Conservation (phyloP, 2,113 vertebrate genomes). For the Hiodon alosoides region DNA sequence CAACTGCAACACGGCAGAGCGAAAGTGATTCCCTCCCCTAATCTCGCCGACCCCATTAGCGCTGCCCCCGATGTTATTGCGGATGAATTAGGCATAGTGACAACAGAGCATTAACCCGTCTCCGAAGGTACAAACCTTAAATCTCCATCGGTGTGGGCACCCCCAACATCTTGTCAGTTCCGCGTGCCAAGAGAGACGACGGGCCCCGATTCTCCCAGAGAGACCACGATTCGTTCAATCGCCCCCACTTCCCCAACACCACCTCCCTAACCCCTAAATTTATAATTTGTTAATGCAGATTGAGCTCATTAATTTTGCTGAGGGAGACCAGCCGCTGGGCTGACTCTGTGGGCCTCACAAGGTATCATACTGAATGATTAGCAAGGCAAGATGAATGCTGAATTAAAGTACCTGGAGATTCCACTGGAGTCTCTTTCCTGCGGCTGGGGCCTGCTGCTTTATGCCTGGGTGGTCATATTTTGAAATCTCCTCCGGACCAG, state of each 20-base stretch:
- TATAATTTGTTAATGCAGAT: slow-evolving; percentile 26
- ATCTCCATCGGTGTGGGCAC: slow-evolving; percentile 1
- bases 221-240: slow-evolving; percentile 25
- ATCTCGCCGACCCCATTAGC: background rate
- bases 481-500: slow-evolving; percentile 67
- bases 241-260: background rate
- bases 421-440: slow-evolving; percentile 19
- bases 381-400: slow-evolving; percentile 26
- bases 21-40: too few relatives aligned
- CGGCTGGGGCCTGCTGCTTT: slow-evolving; percentile 51
- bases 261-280: slow-evolving; percentile 2
- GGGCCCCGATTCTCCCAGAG: slow-evolving; percentile 6
- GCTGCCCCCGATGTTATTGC: slow-evolving; percentile 12
- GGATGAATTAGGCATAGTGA: slow-evolving; percentile 25
- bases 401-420: slow-evolving; percentile 20
- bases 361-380: slow-evolving; percentile 27
- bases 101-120: slow-evolving; percentile 31
- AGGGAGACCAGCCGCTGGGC: slow-evolving; percentile 13
- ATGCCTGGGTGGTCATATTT: slow-evolving; percentile 75
- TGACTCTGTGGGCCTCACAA: background rate
- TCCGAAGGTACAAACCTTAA: background rate
- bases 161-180: slow-evolving; percentile 21
- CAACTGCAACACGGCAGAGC: background rate
- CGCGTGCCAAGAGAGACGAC: slow-evolving; percentile 18
- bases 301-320: slow-evolving; percentile 23